Evolutionary conservation across 1,140 invertebrate genomes (phyloP).

Genomic region (Wiebesia pumilae): DNA sequence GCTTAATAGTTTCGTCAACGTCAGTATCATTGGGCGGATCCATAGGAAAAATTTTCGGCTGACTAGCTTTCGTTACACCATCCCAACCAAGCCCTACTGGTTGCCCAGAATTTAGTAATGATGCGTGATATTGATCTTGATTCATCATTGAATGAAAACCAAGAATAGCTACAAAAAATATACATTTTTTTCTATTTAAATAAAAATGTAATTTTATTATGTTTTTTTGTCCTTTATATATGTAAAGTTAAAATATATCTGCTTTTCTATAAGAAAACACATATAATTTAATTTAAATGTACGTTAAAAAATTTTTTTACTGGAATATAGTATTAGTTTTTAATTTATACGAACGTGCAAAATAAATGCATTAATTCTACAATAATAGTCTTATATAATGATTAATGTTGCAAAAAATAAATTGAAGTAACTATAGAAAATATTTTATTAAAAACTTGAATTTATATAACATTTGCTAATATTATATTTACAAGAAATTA

Average conservation of each 20-base stretch:
- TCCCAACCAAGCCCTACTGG: slow-evolving; percentile 91
- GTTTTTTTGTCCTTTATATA: no score
- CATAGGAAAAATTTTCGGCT: slow-evolving; percentile 91
- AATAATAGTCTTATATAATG: no score
- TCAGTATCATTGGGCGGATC: slow-evolving; percentile 97
- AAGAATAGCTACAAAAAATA: slow-evolving; percentile 87
- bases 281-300: no score
- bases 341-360: not conserved
- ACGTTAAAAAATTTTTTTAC: no score
- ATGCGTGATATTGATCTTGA: slow-evolving; percentile 99
- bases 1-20: slow-evolving; percentile 91
- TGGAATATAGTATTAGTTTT: no score
- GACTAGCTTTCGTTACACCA: slow-evolving; percentile 94
- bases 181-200: not conserved
- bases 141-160: slow-evolving; percentile 99
- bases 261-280: no score
- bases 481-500: no score
- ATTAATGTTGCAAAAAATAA: not conserved
- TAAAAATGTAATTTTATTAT: no score
- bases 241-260: no score
- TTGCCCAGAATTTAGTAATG: slow-evolving; percentile 92
- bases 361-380: no score
- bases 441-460: no score
- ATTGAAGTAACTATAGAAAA: slow-evolving; percentile 43
- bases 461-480: no score